Conservation (phyloP, 92 coral and sea anemone genomes). For the Epizoanthus ramosus region DNA sequence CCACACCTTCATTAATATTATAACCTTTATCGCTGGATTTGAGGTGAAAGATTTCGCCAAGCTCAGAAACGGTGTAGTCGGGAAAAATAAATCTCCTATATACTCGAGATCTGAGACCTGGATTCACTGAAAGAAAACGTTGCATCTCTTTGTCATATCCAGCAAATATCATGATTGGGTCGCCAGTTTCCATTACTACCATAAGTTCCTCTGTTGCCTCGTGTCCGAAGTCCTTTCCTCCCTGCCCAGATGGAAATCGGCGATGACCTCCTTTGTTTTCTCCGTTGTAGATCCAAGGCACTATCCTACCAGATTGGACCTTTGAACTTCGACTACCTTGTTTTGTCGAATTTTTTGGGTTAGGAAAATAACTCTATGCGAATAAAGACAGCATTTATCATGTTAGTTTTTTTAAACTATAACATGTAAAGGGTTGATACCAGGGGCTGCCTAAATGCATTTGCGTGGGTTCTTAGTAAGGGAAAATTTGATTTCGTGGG, state of each 20-base stretch:
- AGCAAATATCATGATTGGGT: slow-evolving; percentile 18
- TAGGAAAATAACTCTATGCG: not conserved
- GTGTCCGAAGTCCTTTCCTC: slow-evolving; percentile 15
- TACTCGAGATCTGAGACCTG: not conserved
- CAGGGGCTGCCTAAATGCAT: too few relatives aligned
- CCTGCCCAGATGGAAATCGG: not conserved
- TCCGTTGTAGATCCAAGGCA: slow-evolving; percentile 2
- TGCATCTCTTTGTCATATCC: not conserved
- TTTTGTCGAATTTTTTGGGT: slow-evolving; percentile 5
- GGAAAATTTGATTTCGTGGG: too few relatives aligned
- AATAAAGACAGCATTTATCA: not conserved
- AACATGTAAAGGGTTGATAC: too few relatives aligned
- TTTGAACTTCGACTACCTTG: slow-evolving; percentile 10
- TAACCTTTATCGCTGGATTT: not conserved
- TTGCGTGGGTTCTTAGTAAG: too few relatives aligned
- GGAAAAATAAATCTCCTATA: not conserved
- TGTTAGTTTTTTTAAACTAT: not conserved
- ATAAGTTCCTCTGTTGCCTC: slow-evolving; percentile 16
- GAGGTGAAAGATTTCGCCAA: not conserved
- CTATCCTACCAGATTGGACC: slow-evolving; percentile 8
- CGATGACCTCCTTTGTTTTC: slow-evolving; percentile 14
- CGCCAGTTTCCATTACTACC: not conserved
- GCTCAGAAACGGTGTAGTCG: not conserved
- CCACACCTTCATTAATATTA: not conserved
- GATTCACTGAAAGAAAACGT: not conserved